Evolutionary conservation across 2,888 invertebrate genomes (phyloP).

Genomic region (Drosophila colorata): DNA sequence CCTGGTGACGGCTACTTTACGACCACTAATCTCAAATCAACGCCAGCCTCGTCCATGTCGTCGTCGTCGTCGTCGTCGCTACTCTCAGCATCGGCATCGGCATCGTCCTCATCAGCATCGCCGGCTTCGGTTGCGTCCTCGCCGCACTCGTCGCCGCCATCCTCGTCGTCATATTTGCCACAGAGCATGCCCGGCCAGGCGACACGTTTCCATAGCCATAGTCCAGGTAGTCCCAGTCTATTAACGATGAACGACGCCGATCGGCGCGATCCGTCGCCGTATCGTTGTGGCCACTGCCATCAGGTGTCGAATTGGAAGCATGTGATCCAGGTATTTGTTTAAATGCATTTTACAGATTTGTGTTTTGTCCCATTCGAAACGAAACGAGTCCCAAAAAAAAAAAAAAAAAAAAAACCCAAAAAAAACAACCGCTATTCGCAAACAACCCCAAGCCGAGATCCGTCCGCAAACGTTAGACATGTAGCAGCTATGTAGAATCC

Average conservation of each 20-base stretch:
- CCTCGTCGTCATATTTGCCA: conserved; percentile 45
- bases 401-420: conserved; percentile 5
- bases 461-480: conserved; percentile 6
- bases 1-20: conserved; percentile 71
- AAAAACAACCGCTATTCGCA: conserved; percentile 7
- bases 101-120: conserved; percentile 58
- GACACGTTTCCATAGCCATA: conserved; percentile 72
- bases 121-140: conserved; percentile 48
- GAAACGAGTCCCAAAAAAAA: conserved; percentile 39
- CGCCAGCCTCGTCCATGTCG: conserved; percentile 57
- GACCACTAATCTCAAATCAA: conserved; percentile 69
- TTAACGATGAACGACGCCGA: conserved; percentile 83
- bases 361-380: conserved; percentile 69
- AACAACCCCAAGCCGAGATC: conserved; percentile 3
- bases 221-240: conserved; percentile 75
- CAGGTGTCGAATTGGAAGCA: conserved; percentile 94
- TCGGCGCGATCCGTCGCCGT: conserved; percentile 87
- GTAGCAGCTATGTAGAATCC: no score
- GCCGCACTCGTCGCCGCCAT: conserved; percentile 47
- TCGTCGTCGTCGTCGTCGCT: conserved; percentile 55
- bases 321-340: conserved; percentile 90
- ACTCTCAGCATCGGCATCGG: conserved; percentile 43
- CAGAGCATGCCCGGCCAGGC: conserved; percentile 43
- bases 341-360: conserved; percentile 66
- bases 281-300: conserved; percentile 92